phyloP scores from a whole-genome alignment of 2,113 vertebrate genomes.

The Calidris pugnax region DNA sequence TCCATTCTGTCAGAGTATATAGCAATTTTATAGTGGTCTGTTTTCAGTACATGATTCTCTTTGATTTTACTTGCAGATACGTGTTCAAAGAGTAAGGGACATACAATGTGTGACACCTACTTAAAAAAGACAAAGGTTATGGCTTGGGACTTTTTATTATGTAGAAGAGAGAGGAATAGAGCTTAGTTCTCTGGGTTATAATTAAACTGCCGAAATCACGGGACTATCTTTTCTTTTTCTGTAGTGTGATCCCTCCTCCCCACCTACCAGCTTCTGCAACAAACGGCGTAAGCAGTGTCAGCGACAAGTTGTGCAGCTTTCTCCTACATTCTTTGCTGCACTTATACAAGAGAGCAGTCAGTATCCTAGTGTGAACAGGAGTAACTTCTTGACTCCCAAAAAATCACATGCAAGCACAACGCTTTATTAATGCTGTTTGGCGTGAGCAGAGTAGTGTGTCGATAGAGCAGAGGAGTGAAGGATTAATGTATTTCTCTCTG shows the following conservation, averaged over 20 bases:
- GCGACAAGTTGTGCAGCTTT: constrained; percentile 11
- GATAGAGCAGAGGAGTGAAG: not conserved
- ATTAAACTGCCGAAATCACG: constrained; percentile 21
- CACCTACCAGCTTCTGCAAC: constrained; percentile 43
- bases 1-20: not conserved
- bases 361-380: not conserved
- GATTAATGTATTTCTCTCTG: not conserved
- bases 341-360: not conserved
- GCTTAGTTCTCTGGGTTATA: not conserved
- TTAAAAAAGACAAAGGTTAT: not conserved
- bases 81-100: not conserved
- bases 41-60: not conserved
- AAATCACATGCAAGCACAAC: not conserved
- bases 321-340: not conserved
- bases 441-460: not conserved
- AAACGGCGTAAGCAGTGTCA: not conserved
- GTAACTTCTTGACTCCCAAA: not conserved
- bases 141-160: not conserved
- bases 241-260: constrained; percentile 14
- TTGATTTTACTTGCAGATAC: not conserved
- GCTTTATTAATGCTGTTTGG: not conserved
- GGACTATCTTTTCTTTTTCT: not conserved
- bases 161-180: not conserved
- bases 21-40: not conserved
- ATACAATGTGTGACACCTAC: not conserved